Base-by-base conservation (phyloP, 2,113 vertebrate species). In the Capra hircus region DNA sequence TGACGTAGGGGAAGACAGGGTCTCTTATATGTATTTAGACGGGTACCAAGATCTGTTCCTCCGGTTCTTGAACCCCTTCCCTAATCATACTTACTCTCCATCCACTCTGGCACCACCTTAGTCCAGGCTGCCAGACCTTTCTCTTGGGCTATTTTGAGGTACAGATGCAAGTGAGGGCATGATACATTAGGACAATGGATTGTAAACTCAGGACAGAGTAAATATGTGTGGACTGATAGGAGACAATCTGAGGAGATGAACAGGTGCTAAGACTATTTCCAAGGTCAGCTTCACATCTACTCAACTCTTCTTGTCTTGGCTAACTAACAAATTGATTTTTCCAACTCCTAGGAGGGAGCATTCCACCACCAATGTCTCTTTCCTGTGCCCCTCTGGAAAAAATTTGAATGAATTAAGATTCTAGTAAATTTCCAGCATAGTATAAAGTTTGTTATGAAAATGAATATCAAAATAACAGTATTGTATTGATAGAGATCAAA, bases 401-500 rank as follows among this genome's bases (percentile, higher is more conserved):
- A 84, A 91, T 21, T 64, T 3, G 43, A 86, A 45, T 25, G 71
- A 78, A 71, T n/a, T 59, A 59, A 5, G 64, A 23, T 87, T 91
- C 62, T 53, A 94, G 77, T 78, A 80, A 74, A 91, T 95, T 94
- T 78, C 21, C 40, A 78, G 27, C 4, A 2, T 21, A 59, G n/a
- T n/a, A 48, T 83, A 64, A 96, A 94, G 21, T 83, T 95, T 64
- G 78, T 94, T 91, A 53, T 15, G n/a, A 95, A 96, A 94, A 62
- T 15, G 30, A 84, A 60, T 88, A 87, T 86, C 60, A 95, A 88
- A 96, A 91, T 81, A 87, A 88, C 30, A 93, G 40, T 95, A 92
- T 96, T 95, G 92, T 93, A 93, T 95, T 90, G 85, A 57, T 82
- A 94, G 82, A 83, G 59, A 95, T 94, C 74, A 90, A 91, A 94